These are phyloP conservation scores for Steinernema carpocapsae DNA, from an alignment of 2,888 invertebrate species.

Conservation along the genomic window DNA sequence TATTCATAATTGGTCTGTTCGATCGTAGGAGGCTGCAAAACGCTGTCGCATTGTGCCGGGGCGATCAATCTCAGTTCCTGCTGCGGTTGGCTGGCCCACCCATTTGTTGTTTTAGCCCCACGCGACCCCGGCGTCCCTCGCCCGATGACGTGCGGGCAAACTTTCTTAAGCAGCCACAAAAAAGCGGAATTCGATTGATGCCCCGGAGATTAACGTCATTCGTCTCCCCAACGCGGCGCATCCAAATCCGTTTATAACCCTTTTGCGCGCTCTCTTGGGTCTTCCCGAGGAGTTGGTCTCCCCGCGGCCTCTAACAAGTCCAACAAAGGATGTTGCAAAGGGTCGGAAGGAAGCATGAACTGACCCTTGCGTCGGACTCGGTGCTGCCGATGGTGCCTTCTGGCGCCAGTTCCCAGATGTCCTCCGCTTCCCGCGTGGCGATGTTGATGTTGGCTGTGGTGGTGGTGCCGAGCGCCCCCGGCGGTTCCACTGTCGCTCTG, in stretches of 20 bases:
- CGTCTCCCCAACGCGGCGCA: neutral
- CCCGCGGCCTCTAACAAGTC: too few species aligned
- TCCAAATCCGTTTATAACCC: neutral
- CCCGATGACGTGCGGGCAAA: constrained; percentile 22
- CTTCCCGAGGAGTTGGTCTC: neutral
- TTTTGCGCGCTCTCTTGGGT: neutral
- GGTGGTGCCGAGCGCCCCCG: neutral
- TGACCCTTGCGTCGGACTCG: constrained; percentile 8
- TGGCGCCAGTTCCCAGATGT: neutral
- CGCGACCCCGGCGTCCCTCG: neutral
- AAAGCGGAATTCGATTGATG: constrained; percentile 6
- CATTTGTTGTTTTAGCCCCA: neutral
- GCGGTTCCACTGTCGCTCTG: constrained; percentile 14
- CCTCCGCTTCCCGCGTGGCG: neutral
- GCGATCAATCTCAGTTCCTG: too few species aligned
- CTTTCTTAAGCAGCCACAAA: constrained; percentile 6
- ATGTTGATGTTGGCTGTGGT: neutral
- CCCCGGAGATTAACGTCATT: neutral
- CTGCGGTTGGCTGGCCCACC: neutral
- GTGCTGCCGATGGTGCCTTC: constrained; percentile 1
- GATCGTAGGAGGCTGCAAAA: neutral
- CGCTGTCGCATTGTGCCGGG: too few species aligned
- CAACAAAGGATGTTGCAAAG: too few species aligned
- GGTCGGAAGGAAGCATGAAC: too few species aligned
- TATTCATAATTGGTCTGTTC: constrained; percentile 15